Evolutionary conservation across 2,888 invertebrate genomes (phyloP).

Genomic region (Dicycla oo): DNA sequence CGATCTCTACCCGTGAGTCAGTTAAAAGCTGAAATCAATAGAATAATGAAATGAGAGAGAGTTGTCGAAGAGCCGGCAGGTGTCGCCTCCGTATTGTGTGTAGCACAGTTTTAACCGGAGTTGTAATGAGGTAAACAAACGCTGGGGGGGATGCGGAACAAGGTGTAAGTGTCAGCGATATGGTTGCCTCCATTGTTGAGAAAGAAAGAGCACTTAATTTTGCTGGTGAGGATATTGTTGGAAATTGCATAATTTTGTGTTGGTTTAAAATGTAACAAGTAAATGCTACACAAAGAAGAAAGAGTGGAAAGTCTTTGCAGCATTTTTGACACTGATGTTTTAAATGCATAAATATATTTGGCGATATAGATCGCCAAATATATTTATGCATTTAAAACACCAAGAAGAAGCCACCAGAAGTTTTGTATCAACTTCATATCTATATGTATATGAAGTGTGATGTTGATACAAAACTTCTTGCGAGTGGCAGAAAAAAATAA

Average conservation of each 20-base stretch:
- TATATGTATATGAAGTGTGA: not conserved
- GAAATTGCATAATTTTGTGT: slow-evolving; percentile 23
- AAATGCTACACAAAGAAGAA: slow-evolving; percentile 14
- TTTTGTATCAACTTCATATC: too few species aligned
- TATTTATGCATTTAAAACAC: too few species aligned
- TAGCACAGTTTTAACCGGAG: slow-evolving; percentile 81
- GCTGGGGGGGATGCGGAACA: slow-evolving; percentile 60
- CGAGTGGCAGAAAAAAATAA: not conserved
- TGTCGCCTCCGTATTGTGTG: slow-evolving; percentile 76
- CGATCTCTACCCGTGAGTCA: slow-evolving; percentile 26
- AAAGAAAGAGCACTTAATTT: slow-evolving; percentile 33
- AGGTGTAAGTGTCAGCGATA: slow-evolving; percentile 63
- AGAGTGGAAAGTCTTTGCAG: not conserved
- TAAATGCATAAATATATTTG: not conserved
- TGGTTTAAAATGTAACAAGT: slow-evolving; percentile 24
- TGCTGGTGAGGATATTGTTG: slow-evolving; percentile 7
- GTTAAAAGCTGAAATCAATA: slow-evolving; percentile 58
- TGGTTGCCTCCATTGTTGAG: slow-evolving; percentile 26
- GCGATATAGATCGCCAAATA: too few species aligned
- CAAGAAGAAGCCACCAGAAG: too few species aligned
- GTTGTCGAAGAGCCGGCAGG: slow-evolving; percentile 73
- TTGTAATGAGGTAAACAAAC: slow-evolving; percentile 86
- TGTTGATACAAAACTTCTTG: too few species aligned
- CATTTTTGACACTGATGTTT: not conserved
- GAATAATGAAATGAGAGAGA: slow-evolving; percentile 64